Evolutionary conservation across 1,140 invertebrate genomes (phyloP), one percentile per base, ranked within the genome.

Genomic region (Scaptodrosophila lebanonensis): DNA sequence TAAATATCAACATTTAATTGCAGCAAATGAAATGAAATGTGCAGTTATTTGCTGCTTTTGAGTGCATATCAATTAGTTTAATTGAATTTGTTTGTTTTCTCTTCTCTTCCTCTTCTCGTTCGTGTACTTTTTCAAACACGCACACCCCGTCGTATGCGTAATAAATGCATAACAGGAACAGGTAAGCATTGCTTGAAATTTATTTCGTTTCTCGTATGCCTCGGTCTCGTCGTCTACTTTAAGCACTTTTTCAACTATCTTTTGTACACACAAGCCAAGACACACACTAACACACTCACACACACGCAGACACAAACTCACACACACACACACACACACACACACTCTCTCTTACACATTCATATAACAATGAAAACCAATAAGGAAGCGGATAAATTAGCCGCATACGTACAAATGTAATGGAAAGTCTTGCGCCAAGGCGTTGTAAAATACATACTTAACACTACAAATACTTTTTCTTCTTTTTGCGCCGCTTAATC

Each of bases 181-280:
- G 75, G 75, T 79, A 79, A 79, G 75, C 66, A 54, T 36, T 43
- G 45, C 56, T 60, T 43, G 8, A 35, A 43, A 39, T 43, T 57
- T 42, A 61, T 64, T 71, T 72, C 48, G 64, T 66, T 57, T 66
- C 52, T 66, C 51, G 62, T 65, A 47, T 60, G 62, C 62, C 51
- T 58, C 64, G 73, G 62, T 56, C 51, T 58, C 64, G 73, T 50
- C 59, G 68, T 73, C 68, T 77, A 72, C 76, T 73, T 82, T 79
- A 79, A 77, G 73, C 73, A 77, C 73, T 73, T 77, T 73, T 79
- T 68, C 69, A 79, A 66, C 72, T 77, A 77, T 77, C 54, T 79
- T 79, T 77, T 77, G 50, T 36, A 72, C 40, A 70, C 45, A 52
- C n/a, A n/a, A n/a, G n/a, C n/a, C n/a, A n/a, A n/a, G n/a, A n/a